Conservation (phyloP, 2,113 vertebrate species). For the Azemiops feae region DNA sequence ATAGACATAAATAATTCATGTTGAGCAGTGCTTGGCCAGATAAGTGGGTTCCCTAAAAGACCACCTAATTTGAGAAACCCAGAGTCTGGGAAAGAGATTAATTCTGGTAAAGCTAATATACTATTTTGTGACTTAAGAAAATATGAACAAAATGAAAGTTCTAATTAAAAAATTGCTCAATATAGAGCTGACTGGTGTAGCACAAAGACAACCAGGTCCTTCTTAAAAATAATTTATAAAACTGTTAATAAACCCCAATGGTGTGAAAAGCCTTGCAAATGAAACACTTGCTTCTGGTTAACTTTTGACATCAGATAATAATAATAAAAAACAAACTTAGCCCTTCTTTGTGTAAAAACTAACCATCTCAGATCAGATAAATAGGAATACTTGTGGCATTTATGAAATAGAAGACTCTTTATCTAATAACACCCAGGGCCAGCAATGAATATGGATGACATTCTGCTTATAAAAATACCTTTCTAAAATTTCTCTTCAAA, state of each 20-base stretch:
- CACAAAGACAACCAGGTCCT: slow-evolving; percentile 67
- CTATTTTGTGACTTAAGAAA: slow-evolving; percentile 66
- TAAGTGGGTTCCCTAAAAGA: slow-evolving; percentile 66
- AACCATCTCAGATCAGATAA: slow-evolving; percentile 64
- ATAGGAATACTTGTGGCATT: slow-evolving; percentile 63
- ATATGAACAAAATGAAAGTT: slow-evolving; percentile 74
- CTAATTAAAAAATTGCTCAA: slow-evolving; percentile 81
- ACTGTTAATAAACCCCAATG: slow-evolving; percentile 72
- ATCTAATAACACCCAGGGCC: slow-evolving; percentile 48
- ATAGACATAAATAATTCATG: slow-evolving; percentile 63
- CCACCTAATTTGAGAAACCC: slow-evolving; percentile 68
- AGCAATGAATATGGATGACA: slow-evolving; percentile 48
- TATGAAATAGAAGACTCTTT: slow-evolving; percentile 65
- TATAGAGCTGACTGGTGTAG: slow-evolving; percentile 52
- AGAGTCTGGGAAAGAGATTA: slow-evolving; percentile 83
- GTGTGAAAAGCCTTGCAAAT: slow-evolving; percentile 68
- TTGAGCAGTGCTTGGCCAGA: slow-evolving; percentile 61
- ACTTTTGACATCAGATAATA: background rate
- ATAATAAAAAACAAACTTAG: slow-evolving; percentile 1
- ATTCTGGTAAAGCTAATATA: slow-evolving; percentile 70
- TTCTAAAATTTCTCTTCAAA: background rate
- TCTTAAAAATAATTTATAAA: slow-evolving; percentile 73
- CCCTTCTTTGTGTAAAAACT: slow-evolving; percentile 62
- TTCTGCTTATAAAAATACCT: slow-evolving; percentile 16
- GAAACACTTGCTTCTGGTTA: slow-evolving; percentile 52